Evolutionary conservation across 2,888 invertebrate species (phyloP), one percentile per base, ranked within the genome.

Genomic region (Dromius quadrimaculatus): DNA sequence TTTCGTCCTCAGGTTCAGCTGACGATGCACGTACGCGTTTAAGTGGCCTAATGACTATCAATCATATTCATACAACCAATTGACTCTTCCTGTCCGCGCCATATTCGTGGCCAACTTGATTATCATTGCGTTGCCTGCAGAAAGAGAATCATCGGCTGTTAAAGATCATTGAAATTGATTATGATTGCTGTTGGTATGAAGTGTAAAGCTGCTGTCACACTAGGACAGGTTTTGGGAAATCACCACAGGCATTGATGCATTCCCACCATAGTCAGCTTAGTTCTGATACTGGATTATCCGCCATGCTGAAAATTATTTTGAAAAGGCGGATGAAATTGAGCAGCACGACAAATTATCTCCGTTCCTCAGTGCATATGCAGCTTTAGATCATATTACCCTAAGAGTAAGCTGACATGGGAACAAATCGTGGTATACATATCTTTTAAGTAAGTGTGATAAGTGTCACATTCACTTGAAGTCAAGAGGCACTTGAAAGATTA

Each of bases 41-140:
- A 71, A 73, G 71, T 72, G 64, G 63, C 71, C 74, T 78, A 78
- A 78, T 77, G 73, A 74, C 74, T 74, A 74, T 74, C 76, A 77
- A 78, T 77, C 74, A 75, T 73, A 74, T 76, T 79, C 76, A 78
- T 78, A 75, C 75, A 74, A 76, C 75, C 78, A 79, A 79, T 78
- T 79, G 78, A 77, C 77, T 76, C 77, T 79, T 79, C 79, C 79
- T 78, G 79, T 74, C 74, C 74, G 54, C 73, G 72, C 71, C 73
- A 61, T 68, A 38, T 50, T 66, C 66, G 50, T 28, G 63, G 59
- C 71, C 71, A 72, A 61, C 36, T 61, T 20, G 61, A 61, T 32
- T 57, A 32, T 34, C 17, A 13, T 50, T 50, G 13, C 28, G 50
- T 23, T 20, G 22, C 13, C 6, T 11, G 19, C 43, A 19, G 15